These are phyloP conservation scores for Rhinoptilus africanus DNA, from an alignment of 2,113 vertebrate genomes.

Conservation along the genomic window DNA sequence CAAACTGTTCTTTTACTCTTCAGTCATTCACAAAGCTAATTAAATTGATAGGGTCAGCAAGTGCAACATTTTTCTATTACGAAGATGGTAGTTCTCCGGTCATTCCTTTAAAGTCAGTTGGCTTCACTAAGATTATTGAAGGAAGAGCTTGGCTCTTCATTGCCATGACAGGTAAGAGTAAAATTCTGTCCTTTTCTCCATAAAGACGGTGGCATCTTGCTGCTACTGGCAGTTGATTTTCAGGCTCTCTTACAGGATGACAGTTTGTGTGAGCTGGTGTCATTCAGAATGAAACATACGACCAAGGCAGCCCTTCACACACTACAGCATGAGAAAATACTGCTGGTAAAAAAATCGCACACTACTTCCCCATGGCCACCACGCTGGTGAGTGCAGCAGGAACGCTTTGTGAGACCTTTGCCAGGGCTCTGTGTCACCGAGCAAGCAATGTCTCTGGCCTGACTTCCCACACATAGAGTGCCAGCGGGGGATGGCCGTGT, in stretches of 20 bases:
- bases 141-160: neutral
- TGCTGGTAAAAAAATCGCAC: neutral
- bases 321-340: neutral
- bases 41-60: neutral
- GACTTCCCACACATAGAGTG: fast-evolving
- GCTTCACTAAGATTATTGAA: neutral
- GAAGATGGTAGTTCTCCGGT: neutral
- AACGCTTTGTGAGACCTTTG: neutral
- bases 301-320: neutral
- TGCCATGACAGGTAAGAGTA: neutral
- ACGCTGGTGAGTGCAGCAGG: neutral
- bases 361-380: neutral
- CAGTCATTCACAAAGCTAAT: neutral
- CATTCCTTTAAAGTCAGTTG: neutral
- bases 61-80: neutral
- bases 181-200: neutral
- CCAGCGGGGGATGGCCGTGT: fast-evolving
- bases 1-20: neutral
- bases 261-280: neutral
- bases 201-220: neutral
- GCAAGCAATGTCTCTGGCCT: neutral
- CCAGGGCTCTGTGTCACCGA: neutral
- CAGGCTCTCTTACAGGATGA: neutral
- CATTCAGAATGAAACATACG: neutral
- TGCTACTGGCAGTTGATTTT: neutral